Evolutionary conservation across 2,113 vertebrate species (phyloP).

Genomic region (Mystacornis crossleyi): DNA sequence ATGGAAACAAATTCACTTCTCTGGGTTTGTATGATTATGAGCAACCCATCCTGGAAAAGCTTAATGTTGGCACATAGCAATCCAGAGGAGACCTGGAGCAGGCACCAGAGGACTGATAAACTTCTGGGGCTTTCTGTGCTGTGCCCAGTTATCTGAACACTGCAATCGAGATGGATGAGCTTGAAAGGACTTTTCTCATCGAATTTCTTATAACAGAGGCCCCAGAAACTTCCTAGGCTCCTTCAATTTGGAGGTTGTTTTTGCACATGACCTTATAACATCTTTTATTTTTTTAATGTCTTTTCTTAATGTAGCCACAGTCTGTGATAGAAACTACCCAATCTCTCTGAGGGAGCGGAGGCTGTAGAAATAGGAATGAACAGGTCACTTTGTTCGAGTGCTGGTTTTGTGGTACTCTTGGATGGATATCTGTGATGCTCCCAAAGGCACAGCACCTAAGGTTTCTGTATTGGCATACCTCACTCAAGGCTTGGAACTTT

Average conservation of each 20-base stretch:
- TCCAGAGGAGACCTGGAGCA: background rate
- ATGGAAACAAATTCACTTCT: background rate
- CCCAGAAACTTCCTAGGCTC: background rate
- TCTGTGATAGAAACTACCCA: background rate
- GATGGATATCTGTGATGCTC: background rate
- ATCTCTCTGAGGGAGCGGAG: background rate
- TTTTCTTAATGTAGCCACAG: background rate
- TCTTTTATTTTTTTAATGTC: background rate
- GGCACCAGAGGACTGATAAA: background rate
- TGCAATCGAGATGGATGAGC: background rate
- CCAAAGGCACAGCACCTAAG: rapidly evolving
- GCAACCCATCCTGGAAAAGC: background rate
- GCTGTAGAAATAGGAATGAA: background rate
- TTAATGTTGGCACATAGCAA: rapidly evolving
- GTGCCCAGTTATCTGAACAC: background rate
- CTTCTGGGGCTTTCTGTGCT: background rate
- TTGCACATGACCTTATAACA: background rate
- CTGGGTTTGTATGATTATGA: background rate
- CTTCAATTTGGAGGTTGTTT: background rate
- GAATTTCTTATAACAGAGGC: background rate
- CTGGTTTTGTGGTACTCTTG: background rate
- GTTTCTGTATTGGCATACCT: background rate
- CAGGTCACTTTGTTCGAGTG: background rate
- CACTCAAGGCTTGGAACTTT: background rate
- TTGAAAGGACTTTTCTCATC: background rate